Percentiles rank a stretch among this genome's conserved stretches.
phyloP scores from a whole-genome alignment of 2,888 invertebrate species.

The Acholoe squamosa region DNA sequence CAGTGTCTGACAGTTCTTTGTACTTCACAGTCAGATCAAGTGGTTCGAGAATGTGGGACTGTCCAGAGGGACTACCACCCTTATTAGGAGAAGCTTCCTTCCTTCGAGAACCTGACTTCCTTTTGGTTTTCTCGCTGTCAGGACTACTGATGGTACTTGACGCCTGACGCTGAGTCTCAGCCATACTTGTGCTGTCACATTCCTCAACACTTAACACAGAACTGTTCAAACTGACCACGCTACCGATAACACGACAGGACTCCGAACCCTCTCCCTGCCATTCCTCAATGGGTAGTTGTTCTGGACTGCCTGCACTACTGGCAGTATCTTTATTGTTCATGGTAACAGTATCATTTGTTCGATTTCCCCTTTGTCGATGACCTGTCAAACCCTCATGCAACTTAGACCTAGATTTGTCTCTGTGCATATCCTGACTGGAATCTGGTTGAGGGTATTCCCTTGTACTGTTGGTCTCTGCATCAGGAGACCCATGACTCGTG shows the following conservation, averaged over 20 bases:
- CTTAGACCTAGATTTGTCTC: background rate
- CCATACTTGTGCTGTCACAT: slow-evolving; percentile 55
- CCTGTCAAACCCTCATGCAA: background rate
- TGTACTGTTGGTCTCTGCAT: background rate
- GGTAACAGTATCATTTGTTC: background rate
- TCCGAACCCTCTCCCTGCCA: background rate
- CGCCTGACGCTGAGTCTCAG: background rate
- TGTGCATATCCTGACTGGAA: slow-evolving; percentile 54
- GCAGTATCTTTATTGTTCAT: background rate
- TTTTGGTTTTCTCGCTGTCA: background rate
- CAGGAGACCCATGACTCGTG: background rate
- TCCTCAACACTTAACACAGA: slow-evolving; percentile 51
- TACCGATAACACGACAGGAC: background rate
- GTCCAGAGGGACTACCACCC: too few relatives aligned
- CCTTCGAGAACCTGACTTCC: background rate
- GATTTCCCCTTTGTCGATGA: background rate
- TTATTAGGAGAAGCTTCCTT: background rate
- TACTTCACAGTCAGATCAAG: background rate
- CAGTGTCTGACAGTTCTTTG: background rate
- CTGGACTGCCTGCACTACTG: background rate
- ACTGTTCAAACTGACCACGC: background rate
- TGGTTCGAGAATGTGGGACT: background rate
- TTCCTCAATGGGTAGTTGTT: background rate
- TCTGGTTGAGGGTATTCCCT: slow-evolving; percentile 41
- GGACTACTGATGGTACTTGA: background rate